Conservation (phyloP, 2,888 invertebrate species). For the Ptilodon capucinus region DNA sequence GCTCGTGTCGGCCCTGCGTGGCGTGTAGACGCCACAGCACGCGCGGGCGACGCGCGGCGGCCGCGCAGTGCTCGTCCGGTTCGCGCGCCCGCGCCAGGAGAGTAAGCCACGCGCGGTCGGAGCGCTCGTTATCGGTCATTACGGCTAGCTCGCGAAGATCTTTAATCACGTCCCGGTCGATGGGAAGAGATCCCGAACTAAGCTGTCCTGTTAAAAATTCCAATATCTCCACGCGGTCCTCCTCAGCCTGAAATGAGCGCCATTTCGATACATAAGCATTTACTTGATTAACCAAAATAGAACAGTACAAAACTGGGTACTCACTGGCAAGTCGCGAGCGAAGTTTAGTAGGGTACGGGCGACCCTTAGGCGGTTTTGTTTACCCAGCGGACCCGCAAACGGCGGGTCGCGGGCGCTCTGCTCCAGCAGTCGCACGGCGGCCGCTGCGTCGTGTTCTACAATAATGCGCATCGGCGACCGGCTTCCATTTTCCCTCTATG, state of each 20-base stretch:
- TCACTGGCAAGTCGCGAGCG: conserved; percentile 33
- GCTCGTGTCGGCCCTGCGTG: conserved; percentile 40
- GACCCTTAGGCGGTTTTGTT: conserved; percentile 72
- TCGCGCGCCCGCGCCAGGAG: conserved; percentile 42
- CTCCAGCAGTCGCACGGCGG: conserved; percentile 68
- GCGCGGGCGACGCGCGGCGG: conserved; percentile 47
- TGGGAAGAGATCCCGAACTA: conserved; percentile 59
- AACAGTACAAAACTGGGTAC: not conserved
- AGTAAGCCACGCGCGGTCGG: conserved; percentile 66
- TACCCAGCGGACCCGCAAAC: conserved; percentile 75
- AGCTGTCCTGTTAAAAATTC: conserved; percentile 70
- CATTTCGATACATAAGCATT: not conserved
- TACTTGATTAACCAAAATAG: not conserved
- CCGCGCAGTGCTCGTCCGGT: conserved; percentile 38
- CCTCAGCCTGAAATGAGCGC: conserved; percentile 46
- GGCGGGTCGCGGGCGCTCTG: conserved; percentile 74
- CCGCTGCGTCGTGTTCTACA: conserved; percentile 65
- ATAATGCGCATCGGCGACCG: conserved; percentile 61
- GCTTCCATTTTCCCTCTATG: conserved; percentile 26
- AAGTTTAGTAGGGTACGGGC: conserved; percentile 59
- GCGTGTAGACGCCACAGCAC: conserved; percentile 58
- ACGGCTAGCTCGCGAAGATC: conserved; percentile 50
- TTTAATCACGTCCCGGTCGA: conserved; percentile 57
- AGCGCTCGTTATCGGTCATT: conserved; percentile 50
- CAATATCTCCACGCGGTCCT: conserved; percentile 62